Evolutionary conservation across 2,113 vertebrate genomes (phyloP).

Genomic region (Pollachius pollachius): DNA sequence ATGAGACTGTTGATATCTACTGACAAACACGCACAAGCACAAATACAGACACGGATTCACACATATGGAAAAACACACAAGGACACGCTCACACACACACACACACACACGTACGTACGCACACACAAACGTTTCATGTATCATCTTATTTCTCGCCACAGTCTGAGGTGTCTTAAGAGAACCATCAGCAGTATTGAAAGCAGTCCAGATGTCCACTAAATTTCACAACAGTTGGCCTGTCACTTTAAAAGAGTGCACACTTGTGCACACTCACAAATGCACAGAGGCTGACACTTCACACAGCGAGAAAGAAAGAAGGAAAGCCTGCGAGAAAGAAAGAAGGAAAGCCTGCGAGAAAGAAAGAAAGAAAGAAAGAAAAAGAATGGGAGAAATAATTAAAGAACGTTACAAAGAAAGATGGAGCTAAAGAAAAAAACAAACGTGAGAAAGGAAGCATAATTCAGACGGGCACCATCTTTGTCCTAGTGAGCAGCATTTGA

Average conservation of each 20-base stretch:
- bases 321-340: neutral
- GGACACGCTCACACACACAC: neutral
- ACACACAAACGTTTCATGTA: conserved; percentile 8
- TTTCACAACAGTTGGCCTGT: conserved; percentile 51
- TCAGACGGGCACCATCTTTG: conserved; percentile 4
- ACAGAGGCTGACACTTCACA: neutral
- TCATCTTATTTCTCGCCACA: conserved; percentile 1
- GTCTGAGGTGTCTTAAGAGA: conserved; percentile 35
- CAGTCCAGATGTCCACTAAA: conserved; percentile 59
- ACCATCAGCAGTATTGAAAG: conserved; percentile 53
- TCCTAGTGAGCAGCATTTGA: conserved; percentile 42
- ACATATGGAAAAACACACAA: neutral
- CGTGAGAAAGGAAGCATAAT: conserved; percentile 1
- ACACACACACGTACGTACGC: neutral
- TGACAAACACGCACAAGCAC: neutral
- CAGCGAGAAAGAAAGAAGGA: neutral
- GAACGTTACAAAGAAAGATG: too few species aligned
- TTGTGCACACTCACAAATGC: neutral
- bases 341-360: too few species aligned
- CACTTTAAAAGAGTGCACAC: conserved; percentile 23
- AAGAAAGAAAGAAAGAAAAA: neutral
- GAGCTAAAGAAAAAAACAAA: neutral
- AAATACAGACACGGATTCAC: neutral
- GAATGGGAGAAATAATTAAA: too few species aligned
- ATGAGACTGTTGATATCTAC: conserved; percentile 52